Evolutionary conservation across 2,113 vertebrate genomes (phyloP), one percentile per base, ranked within the genome.

Genomic region (Aramus guarauna): DNA sequence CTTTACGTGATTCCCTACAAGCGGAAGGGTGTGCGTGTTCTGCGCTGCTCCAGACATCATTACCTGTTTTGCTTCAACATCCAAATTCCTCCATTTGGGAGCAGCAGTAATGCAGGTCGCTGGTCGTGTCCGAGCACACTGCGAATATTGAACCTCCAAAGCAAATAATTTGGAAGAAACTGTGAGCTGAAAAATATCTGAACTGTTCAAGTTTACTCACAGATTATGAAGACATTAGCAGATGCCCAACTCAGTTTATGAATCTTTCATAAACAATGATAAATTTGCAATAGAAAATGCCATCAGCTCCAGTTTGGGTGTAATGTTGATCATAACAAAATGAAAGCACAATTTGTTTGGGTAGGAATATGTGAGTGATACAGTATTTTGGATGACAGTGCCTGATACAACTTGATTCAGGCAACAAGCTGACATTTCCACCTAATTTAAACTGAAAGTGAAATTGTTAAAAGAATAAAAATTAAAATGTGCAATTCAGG

Each of bases 261-360:
- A 91, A 92, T 93, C 94, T 77, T 94, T 92, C 89, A 77, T 60
- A 93, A 92, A 84, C 90, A 69, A n/a, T 56, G 68, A 89, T 75
- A 64, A 53, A 87, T 92, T 43, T 64, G 91, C 48, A 10, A 34
- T 32, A 78, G 92, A 16, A 88, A 59, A 56, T 6, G 69, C 85
- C 39, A 26, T 71, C 90, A 78, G 34, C 82, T 63, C 83, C 75
- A 13, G 64, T 94, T 78, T 72, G 91, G 71, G 88, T 37, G 69
- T 34, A 2, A 43, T 26, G 93, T 3, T 85, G 90, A 52, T 92
- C 50, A 20, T 21, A 20, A 36, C 22, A 37, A 56, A 59, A 48
- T 14, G 68, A 45, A 73, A 85, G 48, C 36, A 9, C 29, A 0
- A 24, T 78, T 87, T 72, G 48, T 81, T 53, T 92, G 60, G 64